Evolutionary conservation across 1,140 invertebrate species (phyloP).

Genomic region (Dryas iulia): DNA sequence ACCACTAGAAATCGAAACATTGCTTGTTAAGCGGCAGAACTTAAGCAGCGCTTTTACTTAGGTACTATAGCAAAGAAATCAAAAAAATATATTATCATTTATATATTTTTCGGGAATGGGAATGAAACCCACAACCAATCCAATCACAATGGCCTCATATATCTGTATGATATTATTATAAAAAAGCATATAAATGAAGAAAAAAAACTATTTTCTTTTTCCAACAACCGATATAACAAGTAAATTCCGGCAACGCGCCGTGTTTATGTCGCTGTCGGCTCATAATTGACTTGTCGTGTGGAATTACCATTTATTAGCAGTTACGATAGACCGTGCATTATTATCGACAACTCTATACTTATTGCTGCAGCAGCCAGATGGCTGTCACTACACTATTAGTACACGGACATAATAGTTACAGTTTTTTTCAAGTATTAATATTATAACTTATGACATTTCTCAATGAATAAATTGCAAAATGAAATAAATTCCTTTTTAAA

Average conservation of each 20-base stretch:
- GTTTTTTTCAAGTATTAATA: slow-evolving; percentile 14
- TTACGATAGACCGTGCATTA: slow-evolving; percentile 52
- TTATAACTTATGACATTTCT: background rate
- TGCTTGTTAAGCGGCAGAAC: no score
- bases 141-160: no score
- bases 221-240: background rate
- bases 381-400: slow-evolving; percentile 45
- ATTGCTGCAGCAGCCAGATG: slow-evolving; percentile 45
- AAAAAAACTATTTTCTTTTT: background rate
- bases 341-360: slow-evolving; percentile 56
- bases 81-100: no score
- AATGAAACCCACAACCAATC: no score
- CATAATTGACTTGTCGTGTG: slow-evolving; percentile 77
- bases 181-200: background rate
- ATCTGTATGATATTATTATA: background rate
- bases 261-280: slow-evolving; percentile 64
- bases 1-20: no score
- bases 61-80: no score
- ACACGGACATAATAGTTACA: slow-evolving; percentile 27
- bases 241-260: slow-evolving; percentile 54
- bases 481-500: no score
- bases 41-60: no score
- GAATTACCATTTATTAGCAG: slow-evolving; percentile 73
- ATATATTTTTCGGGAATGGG: no score
- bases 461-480: background rate